Base-by-base conservation (phyloP, 2,797 vertebrate species). In the Falco rusticolus region DNA sequence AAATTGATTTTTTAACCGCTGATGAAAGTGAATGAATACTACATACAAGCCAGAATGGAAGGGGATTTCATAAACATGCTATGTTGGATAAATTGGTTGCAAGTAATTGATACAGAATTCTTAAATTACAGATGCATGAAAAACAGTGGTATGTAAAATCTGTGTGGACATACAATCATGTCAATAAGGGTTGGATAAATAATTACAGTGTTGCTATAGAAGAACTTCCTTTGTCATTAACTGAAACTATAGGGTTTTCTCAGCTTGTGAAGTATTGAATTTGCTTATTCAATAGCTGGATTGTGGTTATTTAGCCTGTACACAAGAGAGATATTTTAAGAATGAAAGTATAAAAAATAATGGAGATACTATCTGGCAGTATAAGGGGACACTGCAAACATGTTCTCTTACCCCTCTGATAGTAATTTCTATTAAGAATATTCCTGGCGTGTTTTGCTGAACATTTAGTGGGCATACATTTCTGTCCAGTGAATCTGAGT, bases 21-120 rank as follows among this genome's bases (percentile, higher is more conserved):
- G 48, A 85, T 56, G 25, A 82, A 94, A 54, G 29, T 34, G 29
- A 78, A 71, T 45, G 15, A 77, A 48, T 45, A 13, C 1, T 47
- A 76, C 75, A 71, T 37, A 31, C 0, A 5, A 24, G 11, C 26
- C 26, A n/a, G 76, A 94, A 82, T 13, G 16, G 47, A 56, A 56
- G 41, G 48, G 39, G 6, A 56, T 33, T 79, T 93, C 70, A 94
- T 66, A 24, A 26, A 83, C 12, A 7, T 56, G n/a, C 18, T 63
- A 76, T 24, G 37, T 33, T 91, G 77, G 66, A 92, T 82, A 86
- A 28, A 41, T n/a, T 7, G 33, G 72, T 91, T 47, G 13, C 37
- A 87, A 33, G 93, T 89, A 93, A 86, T 95, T 94, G 90, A 6
- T 45, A 91, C 78, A 74, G 56, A 95, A 74, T 80, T 93, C 80